Percentiles rank a stretch among this genome's conserved stretches.
Conservation (phyloP, 2,797 vertebrate species). For the Antrozous pallidus region DNA sequence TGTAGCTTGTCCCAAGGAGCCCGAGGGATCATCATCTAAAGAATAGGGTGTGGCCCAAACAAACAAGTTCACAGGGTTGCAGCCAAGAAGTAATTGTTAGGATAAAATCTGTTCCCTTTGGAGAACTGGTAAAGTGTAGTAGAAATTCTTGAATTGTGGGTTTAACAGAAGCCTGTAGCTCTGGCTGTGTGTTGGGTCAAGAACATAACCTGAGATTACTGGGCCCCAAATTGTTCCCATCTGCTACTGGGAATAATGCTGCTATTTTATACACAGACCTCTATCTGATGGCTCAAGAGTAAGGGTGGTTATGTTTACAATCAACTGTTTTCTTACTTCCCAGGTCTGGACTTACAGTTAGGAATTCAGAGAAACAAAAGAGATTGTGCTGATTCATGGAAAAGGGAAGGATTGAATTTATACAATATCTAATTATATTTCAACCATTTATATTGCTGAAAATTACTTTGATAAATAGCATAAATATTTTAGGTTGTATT, state of each 20-base stretch:
- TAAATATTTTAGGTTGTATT: background rate
- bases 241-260: background rate
- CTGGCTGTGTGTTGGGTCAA: background rate
- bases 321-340: background rate
- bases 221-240: fast-evolving
- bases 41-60: background rate
- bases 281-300: background rate
- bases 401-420: background rate
- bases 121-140: background rate
- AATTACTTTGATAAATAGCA: conserved; percentile 20
- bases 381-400: background rate
- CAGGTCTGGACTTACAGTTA: background rate
- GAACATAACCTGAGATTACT: background rate
- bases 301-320: background rate
- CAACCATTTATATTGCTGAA: background rate
- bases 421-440: background rate
- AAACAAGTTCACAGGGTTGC: background rate
- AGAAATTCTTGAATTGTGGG: background rate
- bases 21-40: background rate
- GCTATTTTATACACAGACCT: background rate
- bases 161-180: background rate
- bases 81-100: background rate
- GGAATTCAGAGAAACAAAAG: background rate
- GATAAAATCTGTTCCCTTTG: background rate
- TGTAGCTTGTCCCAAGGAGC: background rate